Conservation (phyloP, 1,140 invertebrate species). For the Plectus sambesii region DNA sequence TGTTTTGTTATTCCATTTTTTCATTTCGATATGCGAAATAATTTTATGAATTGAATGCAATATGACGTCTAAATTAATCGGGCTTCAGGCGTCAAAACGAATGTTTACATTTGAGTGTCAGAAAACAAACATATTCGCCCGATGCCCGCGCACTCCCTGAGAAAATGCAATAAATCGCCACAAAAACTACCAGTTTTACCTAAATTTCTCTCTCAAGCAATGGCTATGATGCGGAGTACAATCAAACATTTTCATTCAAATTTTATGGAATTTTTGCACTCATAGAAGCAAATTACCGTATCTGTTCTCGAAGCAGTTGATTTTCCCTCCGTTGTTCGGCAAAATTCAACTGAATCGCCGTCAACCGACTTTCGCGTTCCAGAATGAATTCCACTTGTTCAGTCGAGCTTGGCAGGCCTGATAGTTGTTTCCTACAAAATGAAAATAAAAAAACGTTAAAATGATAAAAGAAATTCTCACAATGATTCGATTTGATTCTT, state of each 20-base stretch:
- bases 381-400: constrained; percentile 27
- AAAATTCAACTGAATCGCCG: constrained; percentile 20
- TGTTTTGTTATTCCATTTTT: too few species aligned
- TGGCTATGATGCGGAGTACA: constrained; percentile 10
- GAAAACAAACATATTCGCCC: too few species aligned
- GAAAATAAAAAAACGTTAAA: background rate
- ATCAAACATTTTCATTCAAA: background rate
- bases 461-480: background rate
- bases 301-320: background rate
- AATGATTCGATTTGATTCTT: constrained; percentile 24
- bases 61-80: too few species aligned
- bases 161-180: background rate
- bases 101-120: too few species aligned
- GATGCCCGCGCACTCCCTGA: too few species aligned
- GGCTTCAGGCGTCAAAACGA: too few species aligned
- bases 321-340: constrained; percentile 22
- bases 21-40: too few species aligned
- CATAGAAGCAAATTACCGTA: background rate
- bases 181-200: background rate
- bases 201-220: constrained; percentile 11
- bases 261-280: background rate
- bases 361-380: constrained; percentile 24
- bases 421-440: background rate
- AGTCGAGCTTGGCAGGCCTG: constrained; percentile 14
- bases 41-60: too few species aligned